Evolutionary conservation across 2,113 vertebrate genomes (phyloP).

Genomic region (Cinclus mexicanus): DNA sequence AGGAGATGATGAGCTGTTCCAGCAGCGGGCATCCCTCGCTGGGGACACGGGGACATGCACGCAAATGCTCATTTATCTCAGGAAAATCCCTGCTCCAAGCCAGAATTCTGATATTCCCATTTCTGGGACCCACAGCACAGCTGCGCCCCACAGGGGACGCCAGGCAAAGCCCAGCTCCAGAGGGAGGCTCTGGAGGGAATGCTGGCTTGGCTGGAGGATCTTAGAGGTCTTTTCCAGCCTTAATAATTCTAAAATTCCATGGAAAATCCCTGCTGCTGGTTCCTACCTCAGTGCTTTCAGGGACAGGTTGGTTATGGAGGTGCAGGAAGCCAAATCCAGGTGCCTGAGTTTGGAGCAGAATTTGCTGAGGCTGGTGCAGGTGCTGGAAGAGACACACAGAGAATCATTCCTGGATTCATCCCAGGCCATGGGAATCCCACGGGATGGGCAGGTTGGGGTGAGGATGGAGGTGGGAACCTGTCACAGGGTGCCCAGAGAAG

Average conservation of each 20-base stretch:
- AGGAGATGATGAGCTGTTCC: conserved; percentile 98
- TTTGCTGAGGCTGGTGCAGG: conserved; percentile 97
- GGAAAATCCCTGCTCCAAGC: background rate
- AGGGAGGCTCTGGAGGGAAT: rapidly evolving
- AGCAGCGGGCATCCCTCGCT: conserved; percentile 95
- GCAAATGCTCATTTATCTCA: background rate
- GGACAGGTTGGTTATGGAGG: conserved; percentile 97
- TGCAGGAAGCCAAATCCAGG: conserved; percentile 95
- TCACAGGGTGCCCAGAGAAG: background rate
- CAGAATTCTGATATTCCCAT: background rate
- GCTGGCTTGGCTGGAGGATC: background rate
- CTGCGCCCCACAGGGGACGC: background rate
- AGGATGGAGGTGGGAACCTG: background rate
- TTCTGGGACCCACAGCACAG: background rate
- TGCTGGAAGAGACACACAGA: conserved; percentile 73
- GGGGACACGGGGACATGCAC: background rate
- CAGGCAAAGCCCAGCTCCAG: background rate
- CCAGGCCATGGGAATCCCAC: rapidly evolving
- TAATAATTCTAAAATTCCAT: rapidly evolving
- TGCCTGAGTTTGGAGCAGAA: conserved; percentile 98
- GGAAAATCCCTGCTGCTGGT: rapidly evolving
- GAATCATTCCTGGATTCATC: background rate
- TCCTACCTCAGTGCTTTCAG: conserved; percentile 95
- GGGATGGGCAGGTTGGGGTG: background rate
- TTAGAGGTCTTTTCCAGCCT: background rate